Percentiles rank a stretch among this genome's conserved stretches.
phyloP scores from a whole-genome alignment of 2,888 invertebrate species.

The Epiblema foenella region DNA sequence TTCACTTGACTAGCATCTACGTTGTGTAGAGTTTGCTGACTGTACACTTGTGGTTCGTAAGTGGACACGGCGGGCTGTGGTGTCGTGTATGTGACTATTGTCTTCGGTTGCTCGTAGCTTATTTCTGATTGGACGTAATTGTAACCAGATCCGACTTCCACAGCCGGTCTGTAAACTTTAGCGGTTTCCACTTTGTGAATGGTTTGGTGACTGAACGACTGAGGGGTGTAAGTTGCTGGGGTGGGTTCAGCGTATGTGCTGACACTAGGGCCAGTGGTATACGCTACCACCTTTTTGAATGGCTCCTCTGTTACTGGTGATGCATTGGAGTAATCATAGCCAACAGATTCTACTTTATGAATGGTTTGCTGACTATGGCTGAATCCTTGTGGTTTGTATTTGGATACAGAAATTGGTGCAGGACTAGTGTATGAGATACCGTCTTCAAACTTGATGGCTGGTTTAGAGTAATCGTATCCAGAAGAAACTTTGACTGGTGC shows the following conservation, averaged over 20 bases:
- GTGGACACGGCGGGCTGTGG: slow-evolving; percentile 62
- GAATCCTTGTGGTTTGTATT: slow-evolving; percentile 69
- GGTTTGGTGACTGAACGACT: slow-evolving; percentile 53
- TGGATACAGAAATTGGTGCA: slow-evolving; percentile 67
- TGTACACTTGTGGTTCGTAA: slow-evolving; percentile 66
- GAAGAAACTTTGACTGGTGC: slow-evolving; percentile 49
- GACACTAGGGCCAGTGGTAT: slow-evolving; percentile 70
- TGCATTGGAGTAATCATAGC: slow-evolving; percentile 67
- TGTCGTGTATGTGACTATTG: slow-evolving; percentile 50
- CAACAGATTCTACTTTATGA: slow-evolving; percentile 64
- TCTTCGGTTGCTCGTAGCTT: slow-evolving; percentile 50
- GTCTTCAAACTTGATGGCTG: slow-evolving; percentile 71
- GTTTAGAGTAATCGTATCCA: slow-evolving; percentile 71
- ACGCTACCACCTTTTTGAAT: slow-evolving; percentile 73
- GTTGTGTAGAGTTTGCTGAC: slow-evolving; percentile 68
- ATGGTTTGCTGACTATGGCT: slow-evolving; percentile 69
- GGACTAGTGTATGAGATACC: slow-evolving; percentile 69
- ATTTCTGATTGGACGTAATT: slow-evolving; percentile 42
- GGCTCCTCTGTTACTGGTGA: slow-evolving; percentile 71
- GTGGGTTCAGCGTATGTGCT: slow-evolving; percentile 63
- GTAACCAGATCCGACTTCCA: slow-evolving; percentile 48
- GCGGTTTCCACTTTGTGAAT: slow-evolving; percentile 61
- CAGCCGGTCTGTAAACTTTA: slow-evolving; percentile 55
- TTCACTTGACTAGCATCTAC: slow-evolving; percentile 65
- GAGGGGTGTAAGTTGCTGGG: slow-evolving; percentile 48